Base-by-base conservation (phyloP, 2,797 vertebrate species). In the Acanthornis magna region DNA sequence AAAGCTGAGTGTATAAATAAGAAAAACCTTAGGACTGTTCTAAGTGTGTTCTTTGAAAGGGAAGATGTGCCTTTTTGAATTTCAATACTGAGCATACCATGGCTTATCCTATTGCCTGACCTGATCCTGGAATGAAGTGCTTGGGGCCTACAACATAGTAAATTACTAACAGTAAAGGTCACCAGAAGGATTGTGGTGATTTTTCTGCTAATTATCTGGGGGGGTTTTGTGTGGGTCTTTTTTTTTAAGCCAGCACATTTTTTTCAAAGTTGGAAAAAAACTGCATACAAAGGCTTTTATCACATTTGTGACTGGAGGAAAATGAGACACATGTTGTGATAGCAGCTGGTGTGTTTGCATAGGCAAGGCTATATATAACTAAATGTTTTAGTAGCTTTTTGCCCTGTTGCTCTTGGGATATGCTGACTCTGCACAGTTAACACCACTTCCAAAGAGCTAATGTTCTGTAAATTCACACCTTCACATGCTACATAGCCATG, bases 161-260 rank as follows among this genome's bases (percentile, higher is more conserved):
- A 77, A 77, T 85, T 63, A 13, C 38, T 34, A 19, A 63, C 32
- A 62, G n/a, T 57, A 22, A 81, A 72, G 26, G 65, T 93, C 48
- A 51, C 30, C 23, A 38, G 42, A 78, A 88, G 58, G 40, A 9
- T 50, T 62, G 32, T 48, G 20, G 25, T 74, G 65, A 42, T 78
- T 78, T 89, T 42, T 73, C 62, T 68, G 4, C 14, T 50, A 62
- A 71, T 72, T 67, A 19, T 61, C 26, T 22, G 6, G 62, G 14
- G 11, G 1, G 10, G 0, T 11, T 48, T 26, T 58, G 12, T 40
- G 42, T 7, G 34, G 21, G 4, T n/a, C 9, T 38, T 3, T 23
- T 26, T 12, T 65, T 75, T 25, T 8, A n/a, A 87, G 32, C 21
- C 27, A 90, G 2, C 12, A 66, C 13, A 27, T 8, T 48, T 73